Conservation (phyloP, 2,888 invertebrate species). For the Rugalucina vietnamica region DNA sequence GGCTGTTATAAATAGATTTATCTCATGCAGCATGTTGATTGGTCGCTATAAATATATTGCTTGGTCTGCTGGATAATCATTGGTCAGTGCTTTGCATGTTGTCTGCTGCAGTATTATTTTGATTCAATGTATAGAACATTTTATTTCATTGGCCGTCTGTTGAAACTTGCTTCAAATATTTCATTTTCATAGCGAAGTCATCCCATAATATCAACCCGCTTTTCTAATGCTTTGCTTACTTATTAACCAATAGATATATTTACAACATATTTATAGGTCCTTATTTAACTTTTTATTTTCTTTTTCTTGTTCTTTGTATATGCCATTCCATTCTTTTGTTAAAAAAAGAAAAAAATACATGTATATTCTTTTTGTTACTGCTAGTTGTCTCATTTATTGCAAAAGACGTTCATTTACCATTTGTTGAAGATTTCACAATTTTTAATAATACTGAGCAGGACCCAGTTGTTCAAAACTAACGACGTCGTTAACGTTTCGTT, state of each 20-base stretch:
- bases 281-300: not conserved
- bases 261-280: no score
- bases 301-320: not conserved
- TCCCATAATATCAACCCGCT: slow-evolving; percentile 15
- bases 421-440: no score
- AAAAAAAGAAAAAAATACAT: not conserved
- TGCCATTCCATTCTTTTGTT: not conserved
- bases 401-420: no score
- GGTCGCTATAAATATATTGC: slow-evolving; percentile 51
- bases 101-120: not conserved
- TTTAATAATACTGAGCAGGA: no score
- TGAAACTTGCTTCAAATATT: not conserved
- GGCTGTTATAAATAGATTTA: slow-evolving; percentile 49
- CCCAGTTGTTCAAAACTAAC: not conserved
- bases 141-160: not conserved
- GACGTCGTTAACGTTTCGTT: not conserved
- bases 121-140: not conserved
- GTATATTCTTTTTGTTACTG: not conserved
- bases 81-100: slow-evolving; percentile 21
- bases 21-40: slow-evolving; percentile 56
- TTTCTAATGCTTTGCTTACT: slow-evolving; percentile 49
- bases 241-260: not conserved
- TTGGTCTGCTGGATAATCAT: slow-evolving; percentile 3
- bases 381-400: not conserved
- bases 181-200: not conserved